Percentiles rank a stretch among this genome's conserved stretches.
phyloP scores from a whole-genome alignment of 2,797 vertebrate species.

The Labroides dimidiatus region DNA sequence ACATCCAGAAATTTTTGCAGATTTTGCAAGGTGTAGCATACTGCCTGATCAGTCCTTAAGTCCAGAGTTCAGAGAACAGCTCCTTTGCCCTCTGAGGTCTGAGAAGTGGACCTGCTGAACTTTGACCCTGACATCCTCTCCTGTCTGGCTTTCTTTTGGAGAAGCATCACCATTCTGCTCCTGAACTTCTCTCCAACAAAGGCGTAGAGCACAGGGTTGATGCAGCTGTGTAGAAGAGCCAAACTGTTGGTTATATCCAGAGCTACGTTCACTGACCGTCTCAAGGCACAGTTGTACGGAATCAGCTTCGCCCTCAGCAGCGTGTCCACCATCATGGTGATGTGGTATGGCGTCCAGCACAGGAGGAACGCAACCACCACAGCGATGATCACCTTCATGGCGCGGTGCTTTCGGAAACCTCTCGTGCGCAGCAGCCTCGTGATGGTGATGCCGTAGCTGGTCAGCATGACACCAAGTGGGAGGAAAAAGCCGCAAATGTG shows the following conservation, averaged over 20 bases:
- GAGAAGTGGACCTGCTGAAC: conserved; percentile 81
- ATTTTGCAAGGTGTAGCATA: too few relatives aligned
- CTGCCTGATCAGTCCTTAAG: too few relatives aligned
- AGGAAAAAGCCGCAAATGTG: conserved; percentile 82
- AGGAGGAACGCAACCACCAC: conserved; percentile 83
- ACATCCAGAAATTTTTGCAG: too few relatives aligned
- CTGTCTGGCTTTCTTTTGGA: conserved; percentile 52
- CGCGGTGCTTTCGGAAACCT: conserved; percentile 82
- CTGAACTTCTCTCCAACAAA: conserved; percentile 85
- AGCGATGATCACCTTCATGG: conserved; percentile 83
- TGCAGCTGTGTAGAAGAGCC: conserved; percentile 82
- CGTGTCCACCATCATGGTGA: conserved; percentile 72
- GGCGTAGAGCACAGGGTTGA: conserved; percentile 85
- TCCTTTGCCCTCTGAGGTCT: conserved; percentile 74
- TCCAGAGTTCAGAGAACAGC: conserved; percentile 65
- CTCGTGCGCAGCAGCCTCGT: conserved; percentile 71
- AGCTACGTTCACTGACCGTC: conserved; percentile 45
- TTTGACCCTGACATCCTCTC: conserved; percentile 57
- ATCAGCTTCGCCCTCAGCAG: conserved; percentile 62
- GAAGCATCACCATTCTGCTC: conserved; percentile 62
- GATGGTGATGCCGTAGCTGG: conserved; percentile 80
- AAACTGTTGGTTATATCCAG: conserved; percentile 63
- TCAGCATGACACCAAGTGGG: conserved; percentile 78
- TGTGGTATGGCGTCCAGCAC: conserved; percentile 83
- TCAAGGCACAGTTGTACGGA: conserved; percentile 31